A percentile compares a stretch with the other conserved stretches of the same genome.
phyloP scores from a whole-genome alignment of 1,140 invertebrate genomes.

The Pseudomyrmex pallidus region DNA sequence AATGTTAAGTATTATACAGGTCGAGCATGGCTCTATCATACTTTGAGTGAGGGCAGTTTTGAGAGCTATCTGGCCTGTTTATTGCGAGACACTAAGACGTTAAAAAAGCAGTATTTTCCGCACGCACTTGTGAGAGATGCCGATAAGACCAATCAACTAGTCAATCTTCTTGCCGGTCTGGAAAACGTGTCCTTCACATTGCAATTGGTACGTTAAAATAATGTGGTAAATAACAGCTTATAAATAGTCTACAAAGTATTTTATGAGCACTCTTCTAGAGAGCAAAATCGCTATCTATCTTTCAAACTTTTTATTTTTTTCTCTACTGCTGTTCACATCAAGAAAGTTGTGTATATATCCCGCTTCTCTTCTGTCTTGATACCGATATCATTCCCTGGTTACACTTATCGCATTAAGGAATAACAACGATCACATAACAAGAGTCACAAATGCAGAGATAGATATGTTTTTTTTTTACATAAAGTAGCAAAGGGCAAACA shows the following conservation, averaged over 20 bases:
- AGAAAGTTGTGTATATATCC: constrained; percentile 38
- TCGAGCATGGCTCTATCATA: constrained; percentile 85
- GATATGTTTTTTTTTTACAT: constrained; percentile 65
- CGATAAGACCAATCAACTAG: constrained; percentile 83
- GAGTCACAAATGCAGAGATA: constrained; percentile 64
- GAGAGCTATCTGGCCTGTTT: constrained; percentile 85
- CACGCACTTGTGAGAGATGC: constrained; percentile 84
- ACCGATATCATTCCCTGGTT: constrained; percentile 82
- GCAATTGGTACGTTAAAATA: constrained; percentile 79
- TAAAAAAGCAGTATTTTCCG: constrained; percentile 84
- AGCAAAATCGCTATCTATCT: not conserved
- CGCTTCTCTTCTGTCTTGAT: constrained; percentile 51
- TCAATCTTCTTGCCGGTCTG: constrained; percentile 84
- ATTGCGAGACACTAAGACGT: constrained; percentile 78
- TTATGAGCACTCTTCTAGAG: constrained; percentile 12
- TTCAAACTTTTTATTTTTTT: constrained; percentile 13
- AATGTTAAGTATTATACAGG: constrained; percentile 75
- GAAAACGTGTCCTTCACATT: constrained; percentile 85
- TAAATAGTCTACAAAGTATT: constrained; percentile 33
- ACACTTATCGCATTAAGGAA: constrained; percentile 83
- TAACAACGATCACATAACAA: constrained; percentile 75
- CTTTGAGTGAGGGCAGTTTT: constrained; percentile 84
- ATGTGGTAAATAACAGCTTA: constrained; percentile 40
- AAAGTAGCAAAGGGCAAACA: constrained; percentile 72
- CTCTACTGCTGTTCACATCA: not conserved